Percentiles rank a stretch among this genome's conserved stretches.
Evolutionary conservation across 2,113 vertebrate genomes (phyloP).

Genomic region (Elgaria multicarinata): DNA sequence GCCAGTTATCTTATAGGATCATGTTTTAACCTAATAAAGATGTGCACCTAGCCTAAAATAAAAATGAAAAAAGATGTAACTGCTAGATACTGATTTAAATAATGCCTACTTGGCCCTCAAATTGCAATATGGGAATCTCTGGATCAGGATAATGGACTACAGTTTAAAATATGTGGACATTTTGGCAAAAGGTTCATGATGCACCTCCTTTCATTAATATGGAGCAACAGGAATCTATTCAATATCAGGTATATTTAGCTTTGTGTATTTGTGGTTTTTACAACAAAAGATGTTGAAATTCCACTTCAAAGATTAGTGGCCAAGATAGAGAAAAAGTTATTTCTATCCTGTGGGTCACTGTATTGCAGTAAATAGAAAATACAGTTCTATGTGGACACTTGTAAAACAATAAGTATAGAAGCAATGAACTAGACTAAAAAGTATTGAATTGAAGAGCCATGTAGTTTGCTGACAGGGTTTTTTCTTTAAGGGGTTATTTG

Average conservation of each 20-base stretch:
- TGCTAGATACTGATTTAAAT: too few relatives aligned
- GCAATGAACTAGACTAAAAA: neutral
- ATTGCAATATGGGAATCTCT: neutral
- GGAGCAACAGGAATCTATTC: neutral
- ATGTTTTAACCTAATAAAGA: neutral
- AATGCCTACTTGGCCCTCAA: too few relatives aligned
- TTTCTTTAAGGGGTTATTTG: neutral
- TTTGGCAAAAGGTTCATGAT: too few relatives aligned
- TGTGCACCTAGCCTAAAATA: neutral
- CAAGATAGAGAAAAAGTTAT: neutral
- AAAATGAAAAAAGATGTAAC: too few relatives aligned
- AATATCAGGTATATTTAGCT: neutral
- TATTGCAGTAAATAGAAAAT: neutral
- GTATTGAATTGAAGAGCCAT: too few relatives aligned
- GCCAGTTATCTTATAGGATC: neutral
- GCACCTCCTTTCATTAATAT: neutral
- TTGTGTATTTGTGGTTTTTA: neutral
- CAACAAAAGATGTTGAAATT: neutral
- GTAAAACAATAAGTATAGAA: neutral
- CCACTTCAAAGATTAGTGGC: neutral
- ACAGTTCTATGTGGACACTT: neutral
- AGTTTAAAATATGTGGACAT: neutral
- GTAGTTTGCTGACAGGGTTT: neutral
- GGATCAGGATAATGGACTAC: neutral
- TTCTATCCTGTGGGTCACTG: neutral